These are phyloP conservation scores for Epinotia demarniana DNA, from an alignment of 2,888 invertebrate species.

Conservation along the genomic window DNA sequence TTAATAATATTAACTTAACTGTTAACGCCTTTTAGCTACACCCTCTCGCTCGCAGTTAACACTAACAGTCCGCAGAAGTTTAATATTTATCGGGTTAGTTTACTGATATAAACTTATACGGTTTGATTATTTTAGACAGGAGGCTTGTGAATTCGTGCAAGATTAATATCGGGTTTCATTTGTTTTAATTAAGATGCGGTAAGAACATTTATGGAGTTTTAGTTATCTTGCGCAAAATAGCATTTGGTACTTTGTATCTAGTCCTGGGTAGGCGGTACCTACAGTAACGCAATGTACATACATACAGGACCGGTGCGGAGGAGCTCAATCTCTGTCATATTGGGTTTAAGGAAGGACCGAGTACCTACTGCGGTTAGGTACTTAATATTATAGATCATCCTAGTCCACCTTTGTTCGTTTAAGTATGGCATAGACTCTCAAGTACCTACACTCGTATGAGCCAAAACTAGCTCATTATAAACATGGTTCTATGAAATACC, in stretches of 20 bases:
- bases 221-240: slow-evolving; percentile 1
- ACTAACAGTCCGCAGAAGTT: slow-evolving; percentile 67
- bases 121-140: slow-evolving; percentile 59
- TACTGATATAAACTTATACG: slow-evolving; percentile 61
- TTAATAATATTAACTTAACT: slow-evolving; percentile 81
- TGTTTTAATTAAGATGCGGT: slow-evolving; percentile 59
- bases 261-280: neutral
- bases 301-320: neutral
- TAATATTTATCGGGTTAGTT: slow-evolving; percentile 75
- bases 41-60: slow-evolving; percentile 70
- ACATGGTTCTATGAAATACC: no score
- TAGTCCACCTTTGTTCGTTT: neutral
- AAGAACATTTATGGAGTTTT: slow-evolving; percentile 1
- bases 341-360: neutral
- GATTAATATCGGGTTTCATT: slow-evolving; percentile 67
- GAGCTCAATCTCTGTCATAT: neutral
- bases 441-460: no score
- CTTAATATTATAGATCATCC: no score
- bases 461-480: no score
- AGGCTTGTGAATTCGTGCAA: slow-evolving; percentile 59
- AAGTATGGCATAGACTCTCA: no score
- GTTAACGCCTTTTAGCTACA: slow-evolving; percentile 74
- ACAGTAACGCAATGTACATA: neutral
- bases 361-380: neutral
- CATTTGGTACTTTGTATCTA: neutral